Percentiles rank a stretch among this genome's conserved stretches.
Conservation (phyloP, 2,888 invertebrate genomes). For the Parnassius mnemosyne region DNA sequence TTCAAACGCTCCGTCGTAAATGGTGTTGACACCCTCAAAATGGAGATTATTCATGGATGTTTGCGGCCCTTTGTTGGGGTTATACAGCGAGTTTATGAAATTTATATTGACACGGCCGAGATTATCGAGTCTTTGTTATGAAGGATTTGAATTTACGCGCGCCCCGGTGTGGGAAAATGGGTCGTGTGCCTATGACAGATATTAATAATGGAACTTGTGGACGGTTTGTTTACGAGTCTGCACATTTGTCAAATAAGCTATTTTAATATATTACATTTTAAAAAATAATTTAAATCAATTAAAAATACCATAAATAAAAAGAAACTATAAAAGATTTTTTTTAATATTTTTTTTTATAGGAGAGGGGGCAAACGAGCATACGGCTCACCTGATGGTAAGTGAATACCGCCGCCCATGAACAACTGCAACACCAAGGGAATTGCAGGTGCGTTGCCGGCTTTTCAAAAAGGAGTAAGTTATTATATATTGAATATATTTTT, state of each 20-base stretch:
- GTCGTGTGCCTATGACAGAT: slow-evolving; percentile 69
- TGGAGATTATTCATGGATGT: slow-evolving; percentile 77
- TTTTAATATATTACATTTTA: background rate
- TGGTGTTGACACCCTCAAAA: slow-evolving; percentile 76
- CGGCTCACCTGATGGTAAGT: no score
- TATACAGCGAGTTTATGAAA: slow-evolving; percentile 71
- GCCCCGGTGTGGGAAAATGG: slow-evolving; percentile 50
- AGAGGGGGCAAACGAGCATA: no score
- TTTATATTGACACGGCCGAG: slow-evolving; percentile 74
- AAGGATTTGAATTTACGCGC: slow-evolving; percentile 63
- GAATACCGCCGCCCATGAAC: no score
- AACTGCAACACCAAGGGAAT: no score
- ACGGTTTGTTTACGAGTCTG: slow-evolving; percentile 24
- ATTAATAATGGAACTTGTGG: slow-evolving; percentile 56
- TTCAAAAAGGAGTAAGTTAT: no score
- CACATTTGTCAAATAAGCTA: background rate
- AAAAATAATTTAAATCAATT: no score
- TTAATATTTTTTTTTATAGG: no score
- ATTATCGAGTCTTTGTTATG: slow-evolving; percentile 73
- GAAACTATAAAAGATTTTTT: no score
- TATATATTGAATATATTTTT: no score
- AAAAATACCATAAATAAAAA: no score
- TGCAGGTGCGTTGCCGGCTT: no score
- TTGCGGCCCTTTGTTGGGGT: slow-evolving; percentile 68
- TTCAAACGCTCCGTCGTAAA: slow-evolving; percentile 51